Base-by-base conservation (phyloP, 1,140 invertebrate genomes). In the Drosophila elegans region DNA sequence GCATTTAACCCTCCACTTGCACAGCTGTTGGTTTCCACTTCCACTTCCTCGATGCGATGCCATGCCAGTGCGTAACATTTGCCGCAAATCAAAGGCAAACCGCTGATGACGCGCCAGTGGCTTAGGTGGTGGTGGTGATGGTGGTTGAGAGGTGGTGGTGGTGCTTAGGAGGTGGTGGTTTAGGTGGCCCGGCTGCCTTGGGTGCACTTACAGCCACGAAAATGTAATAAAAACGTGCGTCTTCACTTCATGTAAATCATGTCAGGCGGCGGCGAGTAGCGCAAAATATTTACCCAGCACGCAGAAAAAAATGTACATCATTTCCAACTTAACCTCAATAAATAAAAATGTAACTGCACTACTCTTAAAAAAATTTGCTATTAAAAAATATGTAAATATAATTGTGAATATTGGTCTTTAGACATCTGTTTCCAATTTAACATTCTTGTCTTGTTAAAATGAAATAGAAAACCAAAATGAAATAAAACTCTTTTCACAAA, bases 141-240 rank as follows among this genome's bases (percentile, higher is more conserved):
- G 13, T 12, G 68, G 34, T 12, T 56, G 72, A 54, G 52, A 4
- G 13, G 45, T 44, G 73, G 68, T 44, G 56, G 25, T n/a, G 38
- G 10, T 45, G 44, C 42, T 39, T 69, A 63, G 54, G 61, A 44
- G 61, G 46, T 53, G 57, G 52, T 52, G 62, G 55, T 38, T 41
- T 61, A 56, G 69, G 45, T 66, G 63, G 49, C 45, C 56, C 9
- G 42, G 21, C 69, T 67, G 63, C 67, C 67, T 57, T 74, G 67
- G 80, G 54, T 63, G 84, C 80, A 89, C 80, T 89, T 89, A 89
- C 55, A 78, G 74, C 84, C 84, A 89, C 84, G 84, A 89, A 89
- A 89, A 90, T 80, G 84, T 78, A 89, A 89, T 89, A 89, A 89
- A 89, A 89, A 89, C 80, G 84, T 89, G 84, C 84, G 84, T 89